A percentile compares a stretch with the other conserved stretches of the same genome.
Conservation (phyloP, 1,140 invertebrate species). For the Meloidogyne exigua region DNA sequence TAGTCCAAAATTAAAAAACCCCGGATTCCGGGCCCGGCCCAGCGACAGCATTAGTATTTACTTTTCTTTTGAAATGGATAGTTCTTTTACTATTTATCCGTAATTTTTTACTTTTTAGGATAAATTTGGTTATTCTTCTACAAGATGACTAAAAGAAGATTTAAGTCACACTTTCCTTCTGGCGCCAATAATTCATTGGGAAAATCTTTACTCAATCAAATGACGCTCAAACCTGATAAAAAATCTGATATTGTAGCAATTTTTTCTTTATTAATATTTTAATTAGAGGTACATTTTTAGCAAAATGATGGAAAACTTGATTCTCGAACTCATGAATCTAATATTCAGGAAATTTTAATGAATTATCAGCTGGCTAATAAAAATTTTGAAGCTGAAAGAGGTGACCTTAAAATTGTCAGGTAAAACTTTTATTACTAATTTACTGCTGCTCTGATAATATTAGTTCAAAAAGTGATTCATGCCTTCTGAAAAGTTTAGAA, state of each 20-base stretch:
- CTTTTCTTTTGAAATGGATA: no score
- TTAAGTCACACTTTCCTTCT: conserved; percentile 47
- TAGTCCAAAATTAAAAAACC: no score
- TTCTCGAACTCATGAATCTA: conserved; percentile 84
- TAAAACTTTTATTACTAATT: conserved; percentile 18
- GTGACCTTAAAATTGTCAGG: conserved; percentile 43
- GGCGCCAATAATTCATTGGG: conserved; percentile 60
- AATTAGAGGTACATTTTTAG: background rate
- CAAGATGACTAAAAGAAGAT: conserved; percentile 58
- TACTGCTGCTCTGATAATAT: conserved; percentile 72
- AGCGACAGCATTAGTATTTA: no score
- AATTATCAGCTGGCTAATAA: conserved; percentile 88
- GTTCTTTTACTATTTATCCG: no score
- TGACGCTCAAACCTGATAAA: conserved; percentile 16
- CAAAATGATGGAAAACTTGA: conserved; percentile 46
- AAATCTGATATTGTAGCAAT: conserved; percentile 38
- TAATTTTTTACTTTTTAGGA: background rate
- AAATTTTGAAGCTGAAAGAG: conserved; percentile 73
- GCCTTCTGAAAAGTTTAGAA: conserved; percentile 69
- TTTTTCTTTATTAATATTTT: conserved; percentile 21
- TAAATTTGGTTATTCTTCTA: background rate
- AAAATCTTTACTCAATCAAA: conserved; percentile 52
- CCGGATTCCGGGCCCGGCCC: no score
- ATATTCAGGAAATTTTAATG: conserved; percentile 89
- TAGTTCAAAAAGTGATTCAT: conserved; percentile 71